These are phyloP conservation scores for Pygmarrhopalites habei DNA, from an alignment of 1,140 invertebrate genomes.

Conservation along the genomic window DNA sequence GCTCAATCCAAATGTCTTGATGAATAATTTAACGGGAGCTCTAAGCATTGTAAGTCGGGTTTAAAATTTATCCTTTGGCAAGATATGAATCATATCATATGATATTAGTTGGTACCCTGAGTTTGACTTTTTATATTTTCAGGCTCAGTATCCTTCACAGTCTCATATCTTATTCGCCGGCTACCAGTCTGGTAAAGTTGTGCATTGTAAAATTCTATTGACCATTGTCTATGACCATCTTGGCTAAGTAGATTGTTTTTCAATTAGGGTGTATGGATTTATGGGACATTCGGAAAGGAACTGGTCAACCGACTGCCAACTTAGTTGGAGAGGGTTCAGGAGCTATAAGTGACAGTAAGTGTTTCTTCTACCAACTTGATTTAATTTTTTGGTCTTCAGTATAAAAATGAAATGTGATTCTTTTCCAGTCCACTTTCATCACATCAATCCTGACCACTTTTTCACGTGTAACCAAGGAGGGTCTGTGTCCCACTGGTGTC, in stretches of 20 bases:
- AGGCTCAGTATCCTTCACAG: slow-evolving; percentile 32
- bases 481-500: slow-evolving; percentile 28
- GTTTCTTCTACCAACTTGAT: too few relatives aligned
- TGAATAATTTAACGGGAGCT: slow-evolving; percentile 27
- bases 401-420: too few relatives aligned
- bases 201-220: too few relatives aligned
- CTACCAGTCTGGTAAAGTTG: slow-evolving; percentile 33
- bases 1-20: slow-evolving; percentile 15
- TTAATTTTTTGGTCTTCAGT: too few relatives aligned
- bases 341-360: slow-evolving; percentile 21
- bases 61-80: too few relatives aligned
- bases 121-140: too few relatives aligned
- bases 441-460: slow-evolving; percentile 30
- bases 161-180: slow-evolving; percentile 28
- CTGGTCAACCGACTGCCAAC: slow-evolving; percentile 28
- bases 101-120: too few relatives aligned
- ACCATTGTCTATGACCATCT: too few relatives aligned
- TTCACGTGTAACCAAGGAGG: slow-evolving; percentile 30
- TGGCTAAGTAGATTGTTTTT: too few relatives aligned
- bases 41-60: too few relatives aligned
- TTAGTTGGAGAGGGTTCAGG: slow-evolving; percentile 17
- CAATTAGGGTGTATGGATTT: slow-evolving; percentile 34
- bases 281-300: slow-evolving; percentile 24
- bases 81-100: too few relatives aligned
- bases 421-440: slow-evolving; percentile 32